Evolutionary conservation across 2,888 invertebrate genomes (phyloP), one percentile per base, ranked within the genome.

Genomic region (Xestia c-nigrum): DNA sequence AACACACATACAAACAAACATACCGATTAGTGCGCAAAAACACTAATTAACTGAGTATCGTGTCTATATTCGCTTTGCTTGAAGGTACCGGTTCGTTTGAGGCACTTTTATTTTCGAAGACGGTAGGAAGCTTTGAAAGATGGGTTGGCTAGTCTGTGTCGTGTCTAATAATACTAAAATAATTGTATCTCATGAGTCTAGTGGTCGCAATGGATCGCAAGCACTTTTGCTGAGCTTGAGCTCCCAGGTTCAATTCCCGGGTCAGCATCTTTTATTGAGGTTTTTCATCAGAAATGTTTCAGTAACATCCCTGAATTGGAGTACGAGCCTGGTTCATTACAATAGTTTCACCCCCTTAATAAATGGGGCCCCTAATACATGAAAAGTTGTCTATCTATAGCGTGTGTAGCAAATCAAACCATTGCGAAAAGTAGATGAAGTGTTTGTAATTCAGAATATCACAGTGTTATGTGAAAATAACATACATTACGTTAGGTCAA

Each of bases 31-130:
- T 75, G 81, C 78, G 85, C 88, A 92, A 93, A 93, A 93, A 93
- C 90, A 87, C 87, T 92, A 93, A 94, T 93, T 93, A 93, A 87
- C 84, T 70, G 78, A 78, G 82, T 90, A 89, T 88, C 85, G 84
- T 74, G 81, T 47, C 69, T 57, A 68, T 65, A 38, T 76, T 68
- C 61, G 24, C 24, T 61, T 38, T 57, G 55, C 55, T 68, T 63
- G 52, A n/a, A 59, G 12, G 40, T 83, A 83, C 65, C 72, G 72
- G 80, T 79, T 79, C 1, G 38, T 10, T 61, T 63, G 43, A 31
- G 47, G 52, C 66, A 84, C 74, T 74, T 75, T 84, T 84, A 7
- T 70, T 84, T 70, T 80, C 47, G 21, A 66, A 83, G n/a, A n/a
- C 16, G 12, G 19, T 57, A 38, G 0, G n/a, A 43, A 46, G 21